Base-by-base conservation (phyloP, 2,888 invertebrate genomes). In the Punctoribates punctum region DNA sequence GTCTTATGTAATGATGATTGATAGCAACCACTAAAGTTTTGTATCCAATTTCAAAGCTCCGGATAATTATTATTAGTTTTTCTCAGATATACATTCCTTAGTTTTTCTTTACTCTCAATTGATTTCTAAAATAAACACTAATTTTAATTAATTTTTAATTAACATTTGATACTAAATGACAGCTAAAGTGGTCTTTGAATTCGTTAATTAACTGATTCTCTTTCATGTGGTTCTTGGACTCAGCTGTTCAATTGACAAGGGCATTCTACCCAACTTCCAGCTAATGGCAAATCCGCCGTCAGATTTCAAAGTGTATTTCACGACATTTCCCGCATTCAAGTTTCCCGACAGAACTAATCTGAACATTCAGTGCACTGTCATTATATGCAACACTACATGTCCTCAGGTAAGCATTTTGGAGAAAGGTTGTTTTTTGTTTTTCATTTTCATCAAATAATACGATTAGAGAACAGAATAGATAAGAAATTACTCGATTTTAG, bases 301-400 rank as follows among this genome's bases (percentile, higher is more conserved):
- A 81, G 81, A 46, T 78, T 79, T 81, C 15, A 82, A 82, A 57
- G 78, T 82, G 5, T 81, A 82, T 51, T 82, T 81, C 80, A 86
- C 91, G 0, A 89, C 88, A 23, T 92, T 92, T 84, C 88, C 90
- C 0, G 92, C 92, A 5, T 92, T 92, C 82, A 91, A 91, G 82
- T 92, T 92, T 83, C 92, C 92, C 4, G 91, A 91, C 81, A 86
- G 91, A 79, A 90, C 90, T 78, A 88, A 90, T 78, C 84, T 92
- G 57, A 92, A 92, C 83, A 85, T 92, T 67, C 89, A 89, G n/a
- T 92, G 92, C 83, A 88, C 88, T 23, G 87, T 92, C 62, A 89
- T 90, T 80, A 84, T 92, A n/a, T 92, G 92, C 82, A 88, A 89
- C 83, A 89, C 89, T 73, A 86, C 85, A 78, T 92, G 92, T 82